A percentile compares a stretch with the other conserved stretches of the same genome.
phyloP scores from a whole-genome alignment of 2,888 invertebrate species.

The Hermodice carunculata region DNA sequence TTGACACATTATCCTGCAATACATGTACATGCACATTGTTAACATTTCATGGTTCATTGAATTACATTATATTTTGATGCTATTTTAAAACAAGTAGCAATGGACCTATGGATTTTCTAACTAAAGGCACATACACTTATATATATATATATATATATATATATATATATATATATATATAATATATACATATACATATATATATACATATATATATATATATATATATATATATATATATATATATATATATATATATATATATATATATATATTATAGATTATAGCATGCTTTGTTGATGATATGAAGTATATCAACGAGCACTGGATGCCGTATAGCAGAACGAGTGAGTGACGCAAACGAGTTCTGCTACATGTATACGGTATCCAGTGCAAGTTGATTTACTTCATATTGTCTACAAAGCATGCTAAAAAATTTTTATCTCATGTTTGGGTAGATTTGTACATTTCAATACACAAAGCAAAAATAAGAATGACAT shows the following conservation, averaged over 20 bases:
- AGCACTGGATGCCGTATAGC: too few relatives aligned
- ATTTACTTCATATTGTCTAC: too few relatives aligned
- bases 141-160: conserved; percentile 9
- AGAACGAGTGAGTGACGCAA: too few relatives aligned
- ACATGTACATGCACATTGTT: not conserved
- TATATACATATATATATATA: conserved; percentile 1
- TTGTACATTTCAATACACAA: too few relatives aligned
- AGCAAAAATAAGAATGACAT: too few relatives aligned
- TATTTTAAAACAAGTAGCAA: not conserved
- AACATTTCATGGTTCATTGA: not conserved
- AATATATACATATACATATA: conserved; percentile 1
- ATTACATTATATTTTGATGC: not conserved
- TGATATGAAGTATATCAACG: too few relatives aligned
- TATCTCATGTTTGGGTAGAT: too few relatives aligned
- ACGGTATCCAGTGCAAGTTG: too few relatives aligned
- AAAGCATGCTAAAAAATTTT: too few relatives aligned
- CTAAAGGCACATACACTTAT: not conserved
- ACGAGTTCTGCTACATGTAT: too few relatives aligned
- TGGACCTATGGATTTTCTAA: not conserved
- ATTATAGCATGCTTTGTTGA: too few relatives aligned
- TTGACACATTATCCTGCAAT: not conserved
- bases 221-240: not conserved
- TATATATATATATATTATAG: not conserved
- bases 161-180: not conserved
- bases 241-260: not conserved